Evolutionary conservation across 2,797 vertebrate species (phyloP), one percentile per base, ranked within the genome.

Genomic region (Erpetoichthys calabaricus): DNA sequence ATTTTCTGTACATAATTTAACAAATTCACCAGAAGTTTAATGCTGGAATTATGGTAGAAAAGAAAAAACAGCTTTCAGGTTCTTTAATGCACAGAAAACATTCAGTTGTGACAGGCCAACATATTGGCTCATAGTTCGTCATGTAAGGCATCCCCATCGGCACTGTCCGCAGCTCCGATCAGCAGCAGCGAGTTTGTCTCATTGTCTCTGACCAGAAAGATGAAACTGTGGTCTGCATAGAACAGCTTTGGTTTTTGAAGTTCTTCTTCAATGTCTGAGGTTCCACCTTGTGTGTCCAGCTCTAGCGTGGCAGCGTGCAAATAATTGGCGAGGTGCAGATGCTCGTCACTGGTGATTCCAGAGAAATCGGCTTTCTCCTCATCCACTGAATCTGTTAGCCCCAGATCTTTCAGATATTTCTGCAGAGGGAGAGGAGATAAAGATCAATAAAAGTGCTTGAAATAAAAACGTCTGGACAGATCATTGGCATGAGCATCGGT

Each of bases 261-360:
- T 8, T 59, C 53, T 64, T 77, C 66, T 5, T 73, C 76, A 47
- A 69, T 65, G 0, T 67, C 59, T 3, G 66, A 41, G 2, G 10
- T 45, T 0, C 64, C 61, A 5, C 76, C 73, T 10, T 70, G 62
- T 3, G 68, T 53, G 3, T 59, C 57, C 66, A 81, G 68, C 62
- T 83, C 79, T 57, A 85, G 45, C 42, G 71, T 73, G 0, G 74
- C 65, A 79, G 79, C 82, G 46, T 85, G 80, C 43, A 83, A 62
- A 52, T 79, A 62, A 1, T 54, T 71, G 1, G 63, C 66, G 50
- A 85, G 61, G 46, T 81, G 70, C 54, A 70, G 75, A 42, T 68
- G 70, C 59, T 60, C 62, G 51, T 68, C 62, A 5, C 56, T 65
- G 0, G 68, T 71, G 57, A 73, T 55, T 4, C 71, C 62, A 0